Base-by-base conservation (phyloP, 2,113 vertebrate species). In the Uropsilus gracilis region DNA sequence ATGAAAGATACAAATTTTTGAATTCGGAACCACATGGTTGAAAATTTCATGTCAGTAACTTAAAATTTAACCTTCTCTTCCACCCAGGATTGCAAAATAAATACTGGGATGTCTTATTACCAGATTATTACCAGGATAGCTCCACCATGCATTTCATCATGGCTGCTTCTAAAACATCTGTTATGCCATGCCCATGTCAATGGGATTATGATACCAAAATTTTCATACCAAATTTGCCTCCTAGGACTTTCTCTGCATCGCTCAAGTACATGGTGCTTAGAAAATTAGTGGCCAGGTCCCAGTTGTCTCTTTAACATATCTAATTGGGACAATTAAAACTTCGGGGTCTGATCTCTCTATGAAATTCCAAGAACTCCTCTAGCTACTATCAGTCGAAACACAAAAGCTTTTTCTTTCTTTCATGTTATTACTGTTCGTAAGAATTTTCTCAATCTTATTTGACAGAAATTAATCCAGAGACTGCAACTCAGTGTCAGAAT, bases 81-180 rank as follows among this genome's bases (percentile, higher is more conserved):
- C 5, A 8, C 26, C 32, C 89, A 16, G n/a, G n/a, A 26, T 84
- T 68, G 1, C 17, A 81, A 7, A 12, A 20, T 61, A 48, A 57
- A 42, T 0, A 0, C 30, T 5, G 11, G 1, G 2, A 1, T 69
- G 30, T 2, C 3, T n/a, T 3, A 1, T 42, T 55, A 30, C 66
- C 32, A 18, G 57, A 30, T 86, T 37, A 86, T 12, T 2, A 68
- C 2, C 2, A 5, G 6, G n/a, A 13, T 0, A 44, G 2, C 6
- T 0, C 7, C 17, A 1, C 10, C 66, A 9, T 7, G 1, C 24
- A n/a, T 13, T 28, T 57, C 14, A 63, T 24, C 34, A 86, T 64
- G 44, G 24, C 44, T 95, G 37, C 69, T 64, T 18, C 1, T 46
- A n/a, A 90, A 13, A 61, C 17, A 4, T 5, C 26, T 13, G 1